Conservation (phyloP, 35 echinoderm and acorn worm genomes). For the Apostichopus parvimensis region DNA sequence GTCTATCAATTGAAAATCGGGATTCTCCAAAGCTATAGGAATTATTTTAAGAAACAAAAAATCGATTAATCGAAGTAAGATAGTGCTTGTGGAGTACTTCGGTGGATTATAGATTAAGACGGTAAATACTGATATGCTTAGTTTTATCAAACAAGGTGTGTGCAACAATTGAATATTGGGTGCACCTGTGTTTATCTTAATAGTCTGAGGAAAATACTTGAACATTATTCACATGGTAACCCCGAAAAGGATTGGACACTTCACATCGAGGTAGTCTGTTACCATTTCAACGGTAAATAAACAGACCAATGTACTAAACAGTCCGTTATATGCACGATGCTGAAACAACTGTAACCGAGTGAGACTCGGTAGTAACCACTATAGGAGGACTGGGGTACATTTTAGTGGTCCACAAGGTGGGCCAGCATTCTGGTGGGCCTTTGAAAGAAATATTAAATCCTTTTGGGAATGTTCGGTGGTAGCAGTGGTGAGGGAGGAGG, state of each 20-base stretch:
- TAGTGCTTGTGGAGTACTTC: slow-evolving; percentile 9
- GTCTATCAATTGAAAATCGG: neutral
- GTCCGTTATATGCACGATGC: neutral
- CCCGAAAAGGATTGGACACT: neutral
- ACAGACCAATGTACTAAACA: neutral
- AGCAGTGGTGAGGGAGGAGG: too few relatives aligned
- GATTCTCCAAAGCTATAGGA: neutral
- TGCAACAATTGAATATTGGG: neutral
- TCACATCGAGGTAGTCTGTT: neutral
- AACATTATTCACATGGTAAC: neutral
- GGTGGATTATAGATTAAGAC: neutral
- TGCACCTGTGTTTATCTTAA: slow-evolving; percentile 1
- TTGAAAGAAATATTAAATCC: too few relatives aligned
- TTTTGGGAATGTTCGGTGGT: too few relatives aligned
- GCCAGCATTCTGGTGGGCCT: too few relatives aligned
- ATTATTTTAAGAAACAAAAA: neutral
- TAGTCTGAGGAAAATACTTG: too few relatives aligned
- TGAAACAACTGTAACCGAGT: too few relatives aligned
- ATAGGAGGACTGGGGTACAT: too few relatives aligned
- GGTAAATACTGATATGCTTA: neutral
- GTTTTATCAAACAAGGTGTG: neutral
- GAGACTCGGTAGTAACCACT: too few relatives aligned
- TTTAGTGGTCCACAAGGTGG: too few relatives aligned
- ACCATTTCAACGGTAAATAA: neutral
- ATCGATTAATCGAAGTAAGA: slow-evolving; percentile 28